Evolutionary conservation across 2,113 vertebrate species (phyloP), one percentile per base, ranked within the genome.

Genomic region (Casuarius casuarius): DNA sequence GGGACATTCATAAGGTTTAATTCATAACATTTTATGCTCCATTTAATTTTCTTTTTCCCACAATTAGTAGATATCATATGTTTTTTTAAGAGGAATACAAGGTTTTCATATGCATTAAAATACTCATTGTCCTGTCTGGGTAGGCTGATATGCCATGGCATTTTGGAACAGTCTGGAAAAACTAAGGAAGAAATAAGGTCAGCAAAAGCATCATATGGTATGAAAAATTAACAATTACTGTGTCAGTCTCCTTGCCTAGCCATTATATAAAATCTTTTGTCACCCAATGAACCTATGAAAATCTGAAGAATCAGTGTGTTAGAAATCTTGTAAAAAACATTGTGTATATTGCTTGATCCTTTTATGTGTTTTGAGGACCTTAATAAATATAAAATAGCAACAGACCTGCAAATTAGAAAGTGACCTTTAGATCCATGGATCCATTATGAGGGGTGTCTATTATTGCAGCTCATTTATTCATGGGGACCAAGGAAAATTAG

Each of bases 21-120:
- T 93, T 94, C 67, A 73, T 62, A 76, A 46, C 67, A 77, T 90
- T 88, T 95, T 77, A 93, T 92, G 86, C 82, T 95, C 79, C 68
- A 49, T 35, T 96, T 92, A 80, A 68, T 80, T 28, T 38, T 35
- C 19, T 35, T 72, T 84, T 91, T 10, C 67, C 40, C 7, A 74
- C n/a, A 88, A 88, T 90, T 87, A 93, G 48, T 66, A 83, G 72
- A 40, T 29, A 72, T 65, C 20, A 48, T 13, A 38, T 18, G 7
- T 15, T 61, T 63, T 90, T 91, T 65, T 2, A 5, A 54, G 77
- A 78, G 16, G 33, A 82, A 78, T 84, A 54, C 20, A 21, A 23
- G 4, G n/a, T 77, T 66, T 92, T 74, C 63, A 88, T 81, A 80
- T 65, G 44, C 35, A 90, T 88, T 92, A 92, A 84, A 94, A 77